Base-by-base conservation (phyloP, 2,888 invertebrate species). In the Zhuqinia jingwanae region DNA sequence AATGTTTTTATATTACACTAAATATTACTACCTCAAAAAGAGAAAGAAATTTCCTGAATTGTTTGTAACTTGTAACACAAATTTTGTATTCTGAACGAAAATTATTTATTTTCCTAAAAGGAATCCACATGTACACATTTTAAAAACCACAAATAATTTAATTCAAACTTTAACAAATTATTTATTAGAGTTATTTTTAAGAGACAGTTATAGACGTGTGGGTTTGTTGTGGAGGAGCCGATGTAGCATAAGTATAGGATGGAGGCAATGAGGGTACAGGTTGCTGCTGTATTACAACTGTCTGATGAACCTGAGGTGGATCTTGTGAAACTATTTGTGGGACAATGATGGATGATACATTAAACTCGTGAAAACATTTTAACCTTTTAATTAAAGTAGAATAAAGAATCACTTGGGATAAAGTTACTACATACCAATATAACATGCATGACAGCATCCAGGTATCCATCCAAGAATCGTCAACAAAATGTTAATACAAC, bases 361-460 rank as follows among this genome's bases (percentile, higher is more conserved):
- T n/a, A n/a, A n/a, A n/a, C n/a, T n/a, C n/a, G n/a, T n/a, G n/a
- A n/a, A n/a, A n/a, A n/a, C n/a, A n/a, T n/a, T n/a, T n/a, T n/a
- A n/a, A n/a, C n/a, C n/a, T n/a, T n/a, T n/a, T n/a, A 13, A 17
- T 42, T 68, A 17, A 68, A 20, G 13, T 65, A 27, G n/a, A 50
- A 50, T 10, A n/a, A n/a, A n/a, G n/a, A n/a, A n/a, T n/a, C n/a
- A n/a, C n/a, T n/a, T n/a, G n/a, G n/a, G n/a, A n/a, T 15, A 63
- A 30, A 30, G 2, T 1, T 63, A 30, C 2, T 45, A 45, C 20
- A 13, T 25, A 75, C 50, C 77, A n/a, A 83, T 8, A 22, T 68
- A 83, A n/a, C 83, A 83, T 3, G 83, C 76, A 30, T 83, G 77
- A 25, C 76, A 76, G 47, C 76, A 76, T 20, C 83, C 83, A 15